Evolutionary conservation across 2,113 vertebrate genomes (phyloP).

Genomic region (Octodon degus): DNA sequence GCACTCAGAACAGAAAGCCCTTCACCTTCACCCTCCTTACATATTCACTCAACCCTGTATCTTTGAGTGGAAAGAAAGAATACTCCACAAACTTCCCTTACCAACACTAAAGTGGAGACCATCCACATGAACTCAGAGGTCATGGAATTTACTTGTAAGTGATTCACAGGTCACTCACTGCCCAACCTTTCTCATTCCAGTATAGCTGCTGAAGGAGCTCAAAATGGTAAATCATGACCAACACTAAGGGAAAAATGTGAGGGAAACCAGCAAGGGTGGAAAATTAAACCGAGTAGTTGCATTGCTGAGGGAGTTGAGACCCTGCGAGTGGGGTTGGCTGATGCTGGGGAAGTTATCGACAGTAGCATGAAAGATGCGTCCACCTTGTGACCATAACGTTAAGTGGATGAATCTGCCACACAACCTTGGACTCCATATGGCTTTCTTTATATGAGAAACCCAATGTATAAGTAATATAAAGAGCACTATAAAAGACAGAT

Average conservation of each 20-base stretch:
- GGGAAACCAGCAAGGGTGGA: not conserved
- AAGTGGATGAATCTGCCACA: not conserved
- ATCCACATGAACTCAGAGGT: constrained; percentile 1
- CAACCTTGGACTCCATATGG: not conserved
- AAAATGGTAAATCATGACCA: constrained; percentile 7
- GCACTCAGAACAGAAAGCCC: not conserved
- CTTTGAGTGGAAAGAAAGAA: not conserved
- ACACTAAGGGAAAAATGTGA: not conserved
- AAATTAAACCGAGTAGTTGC: not conserved
- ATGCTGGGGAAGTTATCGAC: not conserved
- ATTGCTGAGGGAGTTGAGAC: not conserved
- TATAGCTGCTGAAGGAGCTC: not conserved
- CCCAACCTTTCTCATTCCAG: not conserved
- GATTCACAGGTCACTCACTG: not conserved
- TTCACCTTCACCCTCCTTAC: not conserved
- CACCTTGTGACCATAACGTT: not conserved
- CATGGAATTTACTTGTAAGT: not conserved
- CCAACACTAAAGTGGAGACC: not conserved
- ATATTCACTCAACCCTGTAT: not conserved
- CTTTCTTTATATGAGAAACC: not conserved
- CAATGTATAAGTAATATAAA: not conserved
- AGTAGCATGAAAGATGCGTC: not conserved
- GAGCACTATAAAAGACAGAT: not conserved
- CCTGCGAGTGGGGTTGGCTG: not conserved
- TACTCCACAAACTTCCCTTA: not conserved